A percentile compares a stretch with the other conserved stretches of the same genome.
These are phyloP conservation scores for Lepisosteus osseus DNA, from an alignment of 2,113 vertebrate genomes.

Conservation along the genomic window DNA sequence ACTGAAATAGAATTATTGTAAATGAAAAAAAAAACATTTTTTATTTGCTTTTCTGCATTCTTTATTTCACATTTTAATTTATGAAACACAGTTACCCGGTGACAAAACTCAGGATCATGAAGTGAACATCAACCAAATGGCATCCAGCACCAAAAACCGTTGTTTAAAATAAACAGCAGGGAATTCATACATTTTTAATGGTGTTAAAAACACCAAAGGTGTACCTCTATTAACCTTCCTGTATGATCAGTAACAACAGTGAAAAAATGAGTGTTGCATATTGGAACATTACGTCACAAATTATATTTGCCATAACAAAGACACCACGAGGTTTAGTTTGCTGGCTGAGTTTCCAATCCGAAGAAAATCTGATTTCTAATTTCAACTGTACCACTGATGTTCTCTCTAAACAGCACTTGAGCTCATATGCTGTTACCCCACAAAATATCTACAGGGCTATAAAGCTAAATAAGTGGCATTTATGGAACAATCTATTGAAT, in stretches of 20 bases:
- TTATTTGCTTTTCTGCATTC: slow-evolving; percentile 53
- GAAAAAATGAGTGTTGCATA: slow-evolving; percentile 1
- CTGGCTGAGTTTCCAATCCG: too few species aligned
- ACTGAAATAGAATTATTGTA: not conserved
- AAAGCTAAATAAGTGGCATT: too few species aligned
- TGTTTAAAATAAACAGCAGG: slow-evolving; percentile 1
- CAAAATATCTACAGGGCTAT: too few species aligned
- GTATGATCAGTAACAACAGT: not conserved
- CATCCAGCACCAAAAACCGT: slow-evolving; percentile 30
- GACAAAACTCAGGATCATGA: slow-evolving; percentile 58
- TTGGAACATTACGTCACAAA: not conserved
- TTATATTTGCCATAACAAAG: too few species aligned
- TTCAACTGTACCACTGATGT: too few species aligned
- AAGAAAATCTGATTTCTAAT: too few species aligned
- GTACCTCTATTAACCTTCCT: not conserved
- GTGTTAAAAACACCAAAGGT: not conserved
- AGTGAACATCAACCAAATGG: slow-evolving; percentile 54
- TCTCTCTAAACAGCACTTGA: too few species aligned
- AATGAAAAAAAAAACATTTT: not conserved
- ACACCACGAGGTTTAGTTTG: too few species aligned
- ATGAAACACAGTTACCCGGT: slow-evolving; percentile 64
- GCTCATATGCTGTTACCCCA: too few species aligned
- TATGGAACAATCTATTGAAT: too few species aligned
- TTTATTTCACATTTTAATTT: slow-evolving; percentile 74
- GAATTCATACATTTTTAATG: not conserved